Percentiles rank a stretch among this genome's conserved stretches.
Conservation (phyloP, 2,888 invertebrate genomes). For the Euzetes globulus region DNA sequence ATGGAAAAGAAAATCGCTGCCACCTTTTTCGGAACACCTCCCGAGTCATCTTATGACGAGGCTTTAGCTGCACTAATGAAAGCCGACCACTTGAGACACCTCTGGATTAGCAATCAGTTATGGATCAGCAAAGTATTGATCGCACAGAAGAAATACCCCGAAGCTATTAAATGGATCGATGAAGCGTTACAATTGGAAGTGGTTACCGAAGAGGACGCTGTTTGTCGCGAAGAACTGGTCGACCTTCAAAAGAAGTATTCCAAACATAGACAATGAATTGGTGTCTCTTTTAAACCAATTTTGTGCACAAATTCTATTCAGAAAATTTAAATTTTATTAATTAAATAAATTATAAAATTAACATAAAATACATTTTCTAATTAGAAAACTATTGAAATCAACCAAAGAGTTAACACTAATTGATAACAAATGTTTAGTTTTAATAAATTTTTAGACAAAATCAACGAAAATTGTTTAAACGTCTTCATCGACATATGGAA, state of each 20-base stretch:
- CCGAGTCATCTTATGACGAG: conserved; percentile 56
- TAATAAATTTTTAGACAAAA: too few relatives aligned
- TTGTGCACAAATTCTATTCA: neutral
- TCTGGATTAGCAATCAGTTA: conserved; percentile 55
- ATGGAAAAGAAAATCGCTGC: conserved; percentile 60
- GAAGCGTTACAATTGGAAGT: conserved; percentile 42
- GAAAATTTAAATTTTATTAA: neutral
- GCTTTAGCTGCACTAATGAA: conserved; percentile 51
- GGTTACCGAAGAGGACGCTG: conserved; percentile 33
- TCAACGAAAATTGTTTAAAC: too few relatives aligned
- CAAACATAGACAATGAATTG: conserved; percentile 37
- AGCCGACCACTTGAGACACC: conserved; percentile 42
- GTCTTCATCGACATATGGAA: conserved; percentile 15
- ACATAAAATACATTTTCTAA: too few relatives aligned
- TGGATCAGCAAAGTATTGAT: conserved; percentile 51
- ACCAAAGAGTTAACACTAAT: too few relatives aligned
- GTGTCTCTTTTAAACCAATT: neutral
- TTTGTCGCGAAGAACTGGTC: conserved; percentile 38
- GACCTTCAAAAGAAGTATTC: conserved; percentile 39
- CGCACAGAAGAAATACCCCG: conserved; percentile 48
- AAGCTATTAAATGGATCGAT: conserved; percentile 53
- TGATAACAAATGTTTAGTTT: too few relatives aligned
- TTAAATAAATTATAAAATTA: too few relatives aligned
- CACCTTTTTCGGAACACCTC: conserved; percentile 58
- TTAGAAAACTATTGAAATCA: too few relatives aligned